These are phyloP conservation scores for Cosmopolites sordidus DNA, from an alignment of 2,888 invertebrate genomes.

Conservation along the genomic window DNA sequence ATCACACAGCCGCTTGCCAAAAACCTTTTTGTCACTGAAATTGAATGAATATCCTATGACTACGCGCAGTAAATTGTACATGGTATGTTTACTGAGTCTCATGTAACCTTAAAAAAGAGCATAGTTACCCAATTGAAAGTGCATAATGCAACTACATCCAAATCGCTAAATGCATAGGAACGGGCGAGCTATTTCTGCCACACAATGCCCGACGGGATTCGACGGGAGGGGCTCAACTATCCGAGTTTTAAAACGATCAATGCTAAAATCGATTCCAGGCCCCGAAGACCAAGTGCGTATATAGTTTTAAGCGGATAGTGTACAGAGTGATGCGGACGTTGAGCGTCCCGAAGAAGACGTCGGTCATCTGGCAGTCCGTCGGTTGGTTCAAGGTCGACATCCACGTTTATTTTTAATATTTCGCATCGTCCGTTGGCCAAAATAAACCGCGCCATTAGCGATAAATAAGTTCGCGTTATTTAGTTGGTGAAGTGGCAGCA, in stretches of 20 bases:
- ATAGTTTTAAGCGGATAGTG: no score
- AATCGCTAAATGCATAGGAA: no score
- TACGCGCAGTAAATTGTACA: no score
- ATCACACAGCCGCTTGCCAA: no score
- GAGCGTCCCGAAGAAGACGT: neutral
- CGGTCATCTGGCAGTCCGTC: neutral
- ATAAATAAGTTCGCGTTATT: slow-evolving; percentile 20
- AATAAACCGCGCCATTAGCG: slow-evolving; percentile 16
- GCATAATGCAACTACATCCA: no score
- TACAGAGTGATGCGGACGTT: no score
- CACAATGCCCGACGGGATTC: slow-evolving; percentile 20
- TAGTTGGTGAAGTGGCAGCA: slow-evolving; percentile 26
- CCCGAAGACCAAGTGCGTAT: neutral
- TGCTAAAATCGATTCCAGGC: slow-evolving; percentile 21
- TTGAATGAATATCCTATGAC: no score
- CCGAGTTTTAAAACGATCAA: slow-evolving; percentile 18
- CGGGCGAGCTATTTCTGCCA: slow-evolving; percentile 22
- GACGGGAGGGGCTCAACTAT: slow-evolving; percentile 21
- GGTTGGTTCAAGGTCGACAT: slow-evolving; percentile 9
- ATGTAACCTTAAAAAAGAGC: no score
- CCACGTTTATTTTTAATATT: slow-evolving; percentile 23
- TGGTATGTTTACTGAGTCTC: no score
- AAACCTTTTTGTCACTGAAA: no score
- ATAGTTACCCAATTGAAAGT: no score
- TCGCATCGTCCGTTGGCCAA: slow-evolving; percentile 2